Base-by-base conservation (phyloP, 2,113 vertebrate genomes). In the Miniopterus natalensis region DNA sequence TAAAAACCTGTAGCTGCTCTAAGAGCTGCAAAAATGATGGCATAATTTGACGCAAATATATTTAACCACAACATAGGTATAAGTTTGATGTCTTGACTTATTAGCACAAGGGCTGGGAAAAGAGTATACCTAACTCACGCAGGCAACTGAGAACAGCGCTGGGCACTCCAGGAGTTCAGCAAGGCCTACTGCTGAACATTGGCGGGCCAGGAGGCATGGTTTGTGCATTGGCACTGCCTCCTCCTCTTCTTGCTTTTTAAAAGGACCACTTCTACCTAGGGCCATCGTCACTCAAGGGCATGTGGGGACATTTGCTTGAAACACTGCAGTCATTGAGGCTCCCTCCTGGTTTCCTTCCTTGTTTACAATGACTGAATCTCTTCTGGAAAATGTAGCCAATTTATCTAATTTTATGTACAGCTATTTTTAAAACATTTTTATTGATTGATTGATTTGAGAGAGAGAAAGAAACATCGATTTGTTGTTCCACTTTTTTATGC, bases 131-230 rank as follows among this genome's bases (percentile, higher is more conserved):
- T 91, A 80, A 3, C 96, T 98, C 42, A 96, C 93, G 79, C 96
- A 97, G 93, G 91, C 94, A 5, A 66, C 88, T 4, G 97, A 97
- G 45, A 97, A 98, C 86, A 96, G 47, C 96, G 88, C 27, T 98
- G 98, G 98, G 97, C 95, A 11, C 97, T 98, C 51, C 96, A 92
- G 40, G 98, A 98, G 74, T 95, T 98, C n/a, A 96, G 29, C 89
- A 98, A 98, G 88, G 85, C 95, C 25, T 88, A 23, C 65, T 55
- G 12, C 65, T 98, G 93, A 96, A n/a, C 0, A 0, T 5, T 8
- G 92, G 13, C 23, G 15, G 77, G 68, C 51, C 45, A 3, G 18
- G 55, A 81, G 65, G 40, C 14, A 0, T 3, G 14, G 27, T 47
- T 49, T 89, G 79, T 23, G 10, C 59, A 14, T 0, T 10, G 83